These are phyloP conservation scores for Aegithalos caudatus DNA, from an alignment of 2,113 vertebrate species.

Conservation along the genomic window DNA sequence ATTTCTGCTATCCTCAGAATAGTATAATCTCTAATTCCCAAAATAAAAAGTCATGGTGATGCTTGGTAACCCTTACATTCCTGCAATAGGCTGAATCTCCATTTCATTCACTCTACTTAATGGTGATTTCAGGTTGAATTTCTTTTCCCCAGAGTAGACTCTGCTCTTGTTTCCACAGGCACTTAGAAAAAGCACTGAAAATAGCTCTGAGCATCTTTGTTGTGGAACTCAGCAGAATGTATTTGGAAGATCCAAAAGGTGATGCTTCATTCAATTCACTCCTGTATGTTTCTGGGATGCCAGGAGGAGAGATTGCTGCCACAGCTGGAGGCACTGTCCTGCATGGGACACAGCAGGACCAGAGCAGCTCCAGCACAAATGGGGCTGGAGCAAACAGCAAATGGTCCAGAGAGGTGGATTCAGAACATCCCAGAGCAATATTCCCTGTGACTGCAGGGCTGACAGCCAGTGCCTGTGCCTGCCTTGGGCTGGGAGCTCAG, in stretches of 20 bases:
- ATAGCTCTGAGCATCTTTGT: neutral
- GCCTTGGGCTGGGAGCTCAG: neutral
- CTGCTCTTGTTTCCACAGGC: neutral
- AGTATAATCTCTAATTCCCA: neutral
- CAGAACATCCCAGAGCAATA: neutral
- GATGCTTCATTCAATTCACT: neutral
- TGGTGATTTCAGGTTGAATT: neutral
- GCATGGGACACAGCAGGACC: fast-evolving
- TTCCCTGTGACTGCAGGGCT: fast-evolving
- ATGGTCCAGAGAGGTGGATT: neutral
- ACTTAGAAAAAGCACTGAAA: neutral
- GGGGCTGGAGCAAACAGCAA: neutral
- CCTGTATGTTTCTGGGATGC: neutral
- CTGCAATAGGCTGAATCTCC: neutral
- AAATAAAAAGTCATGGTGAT: neutral
- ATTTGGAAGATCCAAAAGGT: neutral
- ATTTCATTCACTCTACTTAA: neutral
- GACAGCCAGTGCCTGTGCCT: neutral
- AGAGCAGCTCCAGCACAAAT: neutral
- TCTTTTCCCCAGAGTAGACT: neutral
- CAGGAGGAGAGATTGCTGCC: fast-evolving
- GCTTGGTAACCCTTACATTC: neutral
- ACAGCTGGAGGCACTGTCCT: neutral
- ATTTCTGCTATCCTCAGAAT: neutral
- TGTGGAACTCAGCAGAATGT: neutral